Evolutionary conservation across 2,888 invertebrate species (phyloP).

Genomic region (Eucera pruinosa): DNA sequence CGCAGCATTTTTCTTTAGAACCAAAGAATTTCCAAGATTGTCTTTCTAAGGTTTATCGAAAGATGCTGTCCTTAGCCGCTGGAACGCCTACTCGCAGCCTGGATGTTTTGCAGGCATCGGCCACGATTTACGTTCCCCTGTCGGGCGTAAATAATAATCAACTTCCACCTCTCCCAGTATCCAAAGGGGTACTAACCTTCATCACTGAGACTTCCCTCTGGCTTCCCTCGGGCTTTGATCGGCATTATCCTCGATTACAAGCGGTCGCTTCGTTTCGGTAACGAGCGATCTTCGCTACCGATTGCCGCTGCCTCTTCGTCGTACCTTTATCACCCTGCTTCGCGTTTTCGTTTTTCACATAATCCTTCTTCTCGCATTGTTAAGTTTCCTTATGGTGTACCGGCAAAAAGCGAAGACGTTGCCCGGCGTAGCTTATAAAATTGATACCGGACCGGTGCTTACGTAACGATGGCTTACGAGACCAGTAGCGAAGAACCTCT

Average conservation of each 20-base stretch:
- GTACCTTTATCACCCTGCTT: conserved; percentile 11
- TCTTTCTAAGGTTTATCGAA: neutral
- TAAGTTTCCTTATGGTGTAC: neutral
- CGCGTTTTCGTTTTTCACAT: conserved; percentile 10
- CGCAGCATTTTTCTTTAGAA: neutral
- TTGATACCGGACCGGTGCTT: neutral
- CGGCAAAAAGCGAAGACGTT: conserved; percentile 12
- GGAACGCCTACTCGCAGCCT: conserved; percentile 14
- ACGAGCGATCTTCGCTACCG: conserved; percentile 63
- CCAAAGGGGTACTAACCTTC: conserved; percentile 55
- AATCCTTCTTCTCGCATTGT: conserved; percentile 23
- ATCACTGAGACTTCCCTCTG: conserved; percentile 51
- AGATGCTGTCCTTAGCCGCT: conserved; percentile 28
- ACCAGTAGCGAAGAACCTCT: neutral
- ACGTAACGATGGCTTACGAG: neutral
- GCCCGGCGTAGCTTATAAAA: neutral
- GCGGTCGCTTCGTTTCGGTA: conserved; percentile 66
- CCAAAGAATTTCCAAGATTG: neutral
- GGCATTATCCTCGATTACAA: conserved; percentile 67
- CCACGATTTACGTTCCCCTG: conserved; percentile 72
- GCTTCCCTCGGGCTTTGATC: conserved; percentile 14
- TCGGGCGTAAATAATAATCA: conserved; percentile 77
- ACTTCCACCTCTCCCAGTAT: conserved; percentile 46
- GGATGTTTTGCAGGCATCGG: conserved; percentile 51
- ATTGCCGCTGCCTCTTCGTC: conserved; percentile 24